Base-by-base conservation (phyloP, 2,888 invertebrate genomes). In the Cephus runcator region DNA sequence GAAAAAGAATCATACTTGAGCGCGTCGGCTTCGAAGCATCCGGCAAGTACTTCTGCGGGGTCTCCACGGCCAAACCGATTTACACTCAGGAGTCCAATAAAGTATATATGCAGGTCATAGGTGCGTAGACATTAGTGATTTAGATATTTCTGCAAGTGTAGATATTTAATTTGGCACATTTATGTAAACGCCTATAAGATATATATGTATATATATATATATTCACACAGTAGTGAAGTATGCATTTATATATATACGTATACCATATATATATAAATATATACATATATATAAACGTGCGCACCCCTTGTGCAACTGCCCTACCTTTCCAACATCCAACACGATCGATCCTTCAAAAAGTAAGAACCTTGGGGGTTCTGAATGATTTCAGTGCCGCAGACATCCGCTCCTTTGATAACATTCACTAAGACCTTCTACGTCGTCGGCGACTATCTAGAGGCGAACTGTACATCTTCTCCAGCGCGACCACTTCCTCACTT, bases 31-130 rank as follows among this genome's bases (percentile, higher is more conserved):
- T 96, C 92, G 93, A 95, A 78, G 96, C 96, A 73, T 94, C 96
- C 23, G 97, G 97, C 35, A 93, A 94, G 77, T 97, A 97, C 92
- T 95, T 94, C 79, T 97, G 97, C 90, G 95, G 96, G 89, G 96
- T 97, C 35, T 96, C 97, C 77, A 94, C 96, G 88, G 95, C 96
- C 88, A 95, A 96, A 75, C 96, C 97, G 81, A 95, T 97, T 87
- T 97, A 96, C 92, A 96, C 96, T 69, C 96, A 96, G 92, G 94
- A 95, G 85, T 96, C 97, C 56, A 95, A 95, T 86, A 93, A 94
- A 87, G 95, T 96, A 90, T 94, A 96, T 91, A 93, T 97, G 86
- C 95, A 94, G 88, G 95, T 97, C 80, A 96, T 96, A 92, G 95
- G 97, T 97, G 92, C 94, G 96, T 94, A 82, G 56, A 56, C 56